These are phyloP conservation scores for Garra rufa DNA, from an alignment of 2,113 vertebrate genomes.

Conservation along the genomic window DNA sequence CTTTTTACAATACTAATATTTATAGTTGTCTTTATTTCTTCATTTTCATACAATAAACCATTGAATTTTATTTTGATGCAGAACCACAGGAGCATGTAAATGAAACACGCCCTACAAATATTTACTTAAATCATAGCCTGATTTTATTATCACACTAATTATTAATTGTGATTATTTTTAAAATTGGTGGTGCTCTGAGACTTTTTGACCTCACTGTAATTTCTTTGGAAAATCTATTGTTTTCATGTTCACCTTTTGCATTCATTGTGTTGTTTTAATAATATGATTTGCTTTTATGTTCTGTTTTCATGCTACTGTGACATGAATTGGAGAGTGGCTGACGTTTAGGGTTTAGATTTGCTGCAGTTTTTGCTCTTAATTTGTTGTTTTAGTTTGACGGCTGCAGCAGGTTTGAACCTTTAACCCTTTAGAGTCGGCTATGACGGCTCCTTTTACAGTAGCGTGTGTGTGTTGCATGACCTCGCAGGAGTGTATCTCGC, in stretches of 20 bases:
- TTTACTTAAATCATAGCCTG: no score
- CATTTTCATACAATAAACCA: no score
- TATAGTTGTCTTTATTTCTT: no score
- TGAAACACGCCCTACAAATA: no score
- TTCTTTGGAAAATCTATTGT: neutral
- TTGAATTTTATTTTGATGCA: no score
- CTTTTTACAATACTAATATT: no score
- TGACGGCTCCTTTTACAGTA: slow-evolving; percentile 64
- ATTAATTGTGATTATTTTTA: no score
- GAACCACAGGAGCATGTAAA: no score
- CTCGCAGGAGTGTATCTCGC: slow-evolving; percentile 99
- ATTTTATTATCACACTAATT: no score
- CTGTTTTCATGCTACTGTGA: slow-evolving; percentile 78
- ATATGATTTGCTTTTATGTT: slow-evolving; percentile 30
- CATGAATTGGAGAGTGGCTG: slow-evolving; percentile 53
- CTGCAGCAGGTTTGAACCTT: slow-evolving; percentile 77
- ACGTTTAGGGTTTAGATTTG: slow-evolving; percentile 74
- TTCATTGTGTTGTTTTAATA: slow-evolving; percentile 28
- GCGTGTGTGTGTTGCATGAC: slow-evolving; percentile 69
- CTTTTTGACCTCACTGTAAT: neutral
- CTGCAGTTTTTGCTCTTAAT: slow-evolving; percentile 65
- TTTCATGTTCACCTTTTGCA: neutral
- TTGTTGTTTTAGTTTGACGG: slow-evolving; percentile 53
- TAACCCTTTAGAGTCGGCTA: slow-evolving; percentile 59
- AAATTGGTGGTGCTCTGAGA: neutral